phyloP scores from a whole-genome alignment of 2,888 invertebrate species.

The Adelognathus sp. region DNA sequence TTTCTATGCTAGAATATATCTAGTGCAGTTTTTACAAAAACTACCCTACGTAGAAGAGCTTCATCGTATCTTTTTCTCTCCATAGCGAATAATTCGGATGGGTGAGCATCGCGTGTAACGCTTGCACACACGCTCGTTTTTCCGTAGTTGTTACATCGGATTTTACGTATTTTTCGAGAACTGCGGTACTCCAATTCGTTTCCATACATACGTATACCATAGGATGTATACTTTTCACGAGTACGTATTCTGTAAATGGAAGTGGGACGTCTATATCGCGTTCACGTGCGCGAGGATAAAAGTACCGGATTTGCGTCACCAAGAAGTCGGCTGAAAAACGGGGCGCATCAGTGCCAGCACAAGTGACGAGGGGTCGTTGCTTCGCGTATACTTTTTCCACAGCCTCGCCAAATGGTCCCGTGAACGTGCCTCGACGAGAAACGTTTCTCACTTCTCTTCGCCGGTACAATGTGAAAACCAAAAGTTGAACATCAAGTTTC shows the following conservation, averaged over 20 bases:
- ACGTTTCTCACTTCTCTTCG: background rate
- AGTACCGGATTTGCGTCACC: slow-evolving; percentile 38
- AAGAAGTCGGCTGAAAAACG: slow-evolving; percentile 4
- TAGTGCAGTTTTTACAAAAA: background rate
- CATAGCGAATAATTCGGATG: background rate
- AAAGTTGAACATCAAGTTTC: background rate
- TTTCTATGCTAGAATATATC: background rate
- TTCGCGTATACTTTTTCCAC: slow-evolving; percentile 18
- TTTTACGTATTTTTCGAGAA: slow-evolving; percentile 33
- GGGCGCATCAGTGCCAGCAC: background rate
- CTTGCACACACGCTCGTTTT: background rate
- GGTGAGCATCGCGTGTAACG: background rate
- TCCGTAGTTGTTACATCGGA: background rate
- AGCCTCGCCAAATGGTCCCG: slow-evolving; percentile 43
- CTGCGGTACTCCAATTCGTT: slow-evolving; percentile 5
- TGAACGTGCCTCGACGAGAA: slow-evolving; percentile 39
- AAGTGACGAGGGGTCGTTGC: slow-evolving; percentile 23
- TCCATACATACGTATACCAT: background rate
- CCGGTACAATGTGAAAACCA: background rate
- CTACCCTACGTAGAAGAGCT: background rate
- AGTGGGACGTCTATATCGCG: background rate
- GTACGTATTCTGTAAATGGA: too few relatives aligned
- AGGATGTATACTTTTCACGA: background rate
- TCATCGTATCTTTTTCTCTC: slow-evolving; percentile 17
- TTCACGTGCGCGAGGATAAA: slow-evolving; percentile 18